Conservation (phyloP, 1,140 invertebrate species). For the Diorhabda carinulata region DNA sequence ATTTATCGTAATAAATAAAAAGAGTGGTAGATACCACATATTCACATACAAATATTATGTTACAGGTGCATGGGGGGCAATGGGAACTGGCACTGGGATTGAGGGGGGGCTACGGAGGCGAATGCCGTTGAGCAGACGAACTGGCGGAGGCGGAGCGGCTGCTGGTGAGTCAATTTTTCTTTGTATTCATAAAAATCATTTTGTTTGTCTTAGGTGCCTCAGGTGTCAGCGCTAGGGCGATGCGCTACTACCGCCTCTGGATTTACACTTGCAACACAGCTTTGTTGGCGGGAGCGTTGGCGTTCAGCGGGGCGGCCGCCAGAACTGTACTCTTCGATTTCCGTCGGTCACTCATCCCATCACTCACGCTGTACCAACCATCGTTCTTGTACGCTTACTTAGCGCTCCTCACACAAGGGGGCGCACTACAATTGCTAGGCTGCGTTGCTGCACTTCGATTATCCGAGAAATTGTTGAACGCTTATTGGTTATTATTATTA, state of each 20-base stretch:
- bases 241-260: conserved; percentile 84
- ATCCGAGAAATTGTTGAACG: conserved; percentile 74
- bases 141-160: conserved; percentile 37
- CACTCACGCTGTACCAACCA: conserved; percentile 70
- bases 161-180: conserved; percentile 7
- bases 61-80: conserved; percentile 49
- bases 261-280: conserved; percentile 89
- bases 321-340: conserved; percentile 65
- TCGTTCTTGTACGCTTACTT: conserved; percentile 81
- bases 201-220: conserved; percentile 13
- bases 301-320: conserved; percentile 73
- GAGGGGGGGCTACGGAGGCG: conserved; percentile 52
- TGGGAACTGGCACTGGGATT: conserved; percentile 46
- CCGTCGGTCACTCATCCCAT: conserved; percentile 65
- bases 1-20: too few relatives aligned
- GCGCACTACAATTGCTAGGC: conserved; percentile 68
- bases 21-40: too few relatives aligned
- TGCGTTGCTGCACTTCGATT: conserved; percentile 76
- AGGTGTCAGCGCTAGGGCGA: conserved; percentile 43
- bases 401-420: conserved; percentile 68
- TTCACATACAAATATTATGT: conserved; percentile 16
- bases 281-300: conserved; percentile 70
- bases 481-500: conserved; percentile 79
- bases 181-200: neutral
- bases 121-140: conserved; percentile 52